These are phyloP conservation scores for Alosa sapidissima DNA, from an alignment of 2,797 vertebrate genomes.

Conservation along the genomic window DNA sequence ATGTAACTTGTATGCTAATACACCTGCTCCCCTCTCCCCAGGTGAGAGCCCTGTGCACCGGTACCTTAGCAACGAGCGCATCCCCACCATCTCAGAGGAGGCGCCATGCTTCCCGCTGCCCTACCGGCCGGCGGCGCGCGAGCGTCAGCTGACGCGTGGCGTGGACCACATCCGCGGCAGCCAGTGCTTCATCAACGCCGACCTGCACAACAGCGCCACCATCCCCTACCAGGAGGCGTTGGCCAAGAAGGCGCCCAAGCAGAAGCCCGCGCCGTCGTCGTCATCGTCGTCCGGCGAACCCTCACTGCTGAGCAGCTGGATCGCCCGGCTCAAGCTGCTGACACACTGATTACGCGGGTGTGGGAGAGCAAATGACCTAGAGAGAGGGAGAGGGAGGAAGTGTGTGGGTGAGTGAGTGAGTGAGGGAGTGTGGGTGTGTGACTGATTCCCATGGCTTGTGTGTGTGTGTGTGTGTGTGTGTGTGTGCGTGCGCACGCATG, in stretches of 20 bases:
- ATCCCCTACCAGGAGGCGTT: slow-evolving; percentile 86
- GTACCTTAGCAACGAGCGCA: slow-evolving; percentile 90
- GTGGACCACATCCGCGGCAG: slow-evolving; percentile 89
- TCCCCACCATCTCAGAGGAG: slow-evolving; percentile 87
- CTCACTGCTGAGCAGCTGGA: slow-evolving; percentile 83
- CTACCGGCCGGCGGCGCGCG: slow-evolving; percentile 62
- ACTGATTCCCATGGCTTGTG: not conserved
- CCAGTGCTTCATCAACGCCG: slow-evolving; percentile 79
- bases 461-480: not conserved
- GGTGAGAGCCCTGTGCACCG: slow-evolving; percentile 80
- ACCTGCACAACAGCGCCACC: slow-evolving; percentile 86
- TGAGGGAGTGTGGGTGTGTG: slow-evolving; percentile 9
- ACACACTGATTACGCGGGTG: slow-evolving; percentile 76
- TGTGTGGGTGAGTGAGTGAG: not conserved
- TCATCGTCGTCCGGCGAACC: slow-evolving; percentile 62
- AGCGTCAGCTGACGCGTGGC: slow-evolving; percentile 80
- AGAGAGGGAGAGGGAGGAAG: not conserved
- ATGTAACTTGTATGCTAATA: not conserved
- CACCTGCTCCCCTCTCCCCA: slow-evolving; percentile 48
- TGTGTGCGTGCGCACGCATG: not conserved
- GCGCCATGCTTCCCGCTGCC: slow-evolving; percentile 70
- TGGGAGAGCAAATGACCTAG: not conserved
- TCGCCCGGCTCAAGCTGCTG: slow-evolving; percentile 86
- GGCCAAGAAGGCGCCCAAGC: slow-evolving; percentile 66
- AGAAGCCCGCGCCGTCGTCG: slow-evolving; percentile 3